These are phyloP conservation scores for Pterocles orientalis DNA, from an alignment of 2,113 vertebrate species.

Conservation along the genomic window DNA sequence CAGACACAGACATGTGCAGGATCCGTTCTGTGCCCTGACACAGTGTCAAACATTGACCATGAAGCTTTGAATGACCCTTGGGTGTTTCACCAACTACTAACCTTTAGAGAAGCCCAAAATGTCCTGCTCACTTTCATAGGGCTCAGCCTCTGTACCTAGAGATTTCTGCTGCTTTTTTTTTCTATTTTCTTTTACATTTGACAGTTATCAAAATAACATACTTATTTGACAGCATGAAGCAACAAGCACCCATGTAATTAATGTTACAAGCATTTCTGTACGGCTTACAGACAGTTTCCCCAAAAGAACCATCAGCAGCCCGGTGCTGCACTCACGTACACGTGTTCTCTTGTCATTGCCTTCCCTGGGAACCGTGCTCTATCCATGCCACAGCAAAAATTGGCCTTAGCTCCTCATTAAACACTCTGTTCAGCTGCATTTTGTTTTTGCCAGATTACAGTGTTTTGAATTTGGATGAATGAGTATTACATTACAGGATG, in stretches of 20 bases:
- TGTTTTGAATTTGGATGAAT: not conserved
- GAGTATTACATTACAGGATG: not conserved
- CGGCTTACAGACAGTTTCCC: not conserved
- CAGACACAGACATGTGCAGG: not conserved
- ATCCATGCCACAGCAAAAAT: not conserved
- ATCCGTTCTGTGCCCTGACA: not conserved
- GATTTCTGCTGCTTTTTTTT: not conserved
- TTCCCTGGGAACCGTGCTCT: not conserved
- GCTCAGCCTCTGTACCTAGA: not conserved
- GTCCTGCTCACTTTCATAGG: not conserved
- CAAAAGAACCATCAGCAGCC: not conserved
- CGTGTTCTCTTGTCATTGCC: not conserved
- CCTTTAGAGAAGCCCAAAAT: not conserved
- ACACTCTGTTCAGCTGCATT: not conserved
- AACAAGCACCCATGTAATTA: not conserved
- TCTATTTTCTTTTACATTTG: not conserved
- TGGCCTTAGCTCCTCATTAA: not conserved
- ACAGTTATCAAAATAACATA: not conserved
- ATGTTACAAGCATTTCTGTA: not conserved
- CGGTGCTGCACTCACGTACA: not conserved
- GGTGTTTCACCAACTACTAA: not conserved
- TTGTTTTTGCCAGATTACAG: not conserved
- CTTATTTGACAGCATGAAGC: not conserved
- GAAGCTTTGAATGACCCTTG: not conserved
- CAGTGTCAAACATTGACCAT: not conserved